Conservation (phyloP, 2,797 vertebrate species). For the Micropoecilia bifurca region DNA sequence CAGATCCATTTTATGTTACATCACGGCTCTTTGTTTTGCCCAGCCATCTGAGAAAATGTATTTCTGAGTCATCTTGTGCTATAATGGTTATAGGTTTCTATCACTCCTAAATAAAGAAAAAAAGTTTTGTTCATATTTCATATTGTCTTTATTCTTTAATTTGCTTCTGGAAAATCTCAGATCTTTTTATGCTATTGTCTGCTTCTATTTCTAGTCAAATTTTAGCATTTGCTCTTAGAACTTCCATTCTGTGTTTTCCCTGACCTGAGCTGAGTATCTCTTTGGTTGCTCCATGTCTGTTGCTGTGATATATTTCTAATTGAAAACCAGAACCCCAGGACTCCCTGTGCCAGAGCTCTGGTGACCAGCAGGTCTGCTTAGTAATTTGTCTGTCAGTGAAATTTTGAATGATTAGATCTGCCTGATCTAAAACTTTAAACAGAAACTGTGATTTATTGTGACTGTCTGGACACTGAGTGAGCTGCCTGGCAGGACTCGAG, state of each 20-base stretch:
- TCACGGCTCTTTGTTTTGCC: background rate
- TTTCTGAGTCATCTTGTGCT: background rate
- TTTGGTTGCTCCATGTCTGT: background rate
- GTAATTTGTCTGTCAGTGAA: background rate
- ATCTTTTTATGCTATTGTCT: background rate
- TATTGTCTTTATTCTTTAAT: background rate
- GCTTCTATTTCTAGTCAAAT: background rate
- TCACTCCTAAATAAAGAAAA: background rate
- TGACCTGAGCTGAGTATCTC: background rate
- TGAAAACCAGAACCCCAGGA: background rate
- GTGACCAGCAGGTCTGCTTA: background rate
- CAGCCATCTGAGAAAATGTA: background rate
- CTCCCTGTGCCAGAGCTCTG: background rate
- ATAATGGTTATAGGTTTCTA: background rate
- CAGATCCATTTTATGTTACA: background rate
- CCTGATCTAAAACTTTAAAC: background rate
- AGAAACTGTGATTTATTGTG: background rate
- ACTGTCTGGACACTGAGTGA: background rate
- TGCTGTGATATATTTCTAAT: slow-evolving; percentile 2
- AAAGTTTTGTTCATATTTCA: background rate
- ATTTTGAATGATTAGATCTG: background rate
- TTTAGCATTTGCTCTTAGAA: background rate
- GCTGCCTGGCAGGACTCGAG: background rate
- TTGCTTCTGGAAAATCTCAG: background rate
- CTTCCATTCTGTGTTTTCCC: background rate